Conservation (phyloP, 2,888 invertebrate species). For the Hirudinaria manillensis region DNA sequence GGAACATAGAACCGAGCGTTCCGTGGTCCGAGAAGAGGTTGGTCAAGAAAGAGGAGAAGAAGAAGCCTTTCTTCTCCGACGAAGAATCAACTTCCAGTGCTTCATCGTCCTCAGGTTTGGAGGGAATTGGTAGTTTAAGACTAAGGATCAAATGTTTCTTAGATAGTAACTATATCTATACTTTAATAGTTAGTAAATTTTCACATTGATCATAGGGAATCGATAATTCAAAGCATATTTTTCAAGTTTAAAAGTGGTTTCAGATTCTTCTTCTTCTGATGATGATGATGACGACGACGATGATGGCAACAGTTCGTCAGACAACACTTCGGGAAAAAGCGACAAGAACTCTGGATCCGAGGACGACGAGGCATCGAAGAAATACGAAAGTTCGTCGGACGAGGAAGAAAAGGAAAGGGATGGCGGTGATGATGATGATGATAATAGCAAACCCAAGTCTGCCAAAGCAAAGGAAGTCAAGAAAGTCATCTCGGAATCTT, state of each 20-base stretch:
- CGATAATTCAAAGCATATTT: too few species aligned
- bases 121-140: background rate
- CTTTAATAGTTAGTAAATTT: too few species aligned
- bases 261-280: too few species aligned
- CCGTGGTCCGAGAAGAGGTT: constrained; percentile 44
- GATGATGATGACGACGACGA: too few species aligned
- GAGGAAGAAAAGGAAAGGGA: constrained; percentile 31
- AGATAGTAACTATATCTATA: background rate
- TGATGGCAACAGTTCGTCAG: constrained; percentile 32
- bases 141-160: background rate
- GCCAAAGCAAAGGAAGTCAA: background rate
- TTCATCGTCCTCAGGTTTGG: constrained; percentile 18
- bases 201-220: too few species aligned
- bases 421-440: constrained; percentile 34
- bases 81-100: constrained; percentile 49
- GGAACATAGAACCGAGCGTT: constrained; percentile 39
- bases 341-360: constrained; percentile 10
- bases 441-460: background rate
- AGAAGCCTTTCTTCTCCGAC: constrained; percentile 64
- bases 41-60: constrained; percentile 42
- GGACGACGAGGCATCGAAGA: constrained; percentile 28
- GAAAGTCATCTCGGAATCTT: background rate
- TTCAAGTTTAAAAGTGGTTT: too few species aligned
- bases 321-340: constrained; percentile 28
- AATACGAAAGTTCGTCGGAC: constrained; percentile 36